Evolutionary conservation across 2,113 vertebrate species (phyloP), one percentile per base, ranked within the genome.

Genomic region (Chlorodrepanis virens): DNA sequence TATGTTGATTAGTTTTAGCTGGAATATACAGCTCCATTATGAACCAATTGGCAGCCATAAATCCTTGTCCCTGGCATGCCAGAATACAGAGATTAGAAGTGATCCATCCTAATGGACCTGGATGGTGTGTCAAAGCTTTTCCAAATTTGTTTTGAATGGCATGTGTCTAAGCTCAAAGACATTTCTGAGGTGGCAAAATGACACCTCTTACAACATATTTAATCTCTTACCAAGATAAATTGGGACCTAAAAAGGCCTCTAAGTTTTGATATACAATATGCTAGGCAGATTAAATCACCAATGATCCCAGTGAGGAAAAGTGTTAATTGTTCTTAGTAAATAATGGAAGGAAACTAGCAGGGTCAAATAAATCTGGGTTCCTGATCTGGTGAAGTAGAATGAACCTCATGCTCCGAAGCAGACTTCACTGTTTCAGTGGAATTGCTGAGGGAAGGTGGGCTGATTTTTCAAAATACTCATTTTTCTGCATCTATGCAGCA

Each of bases 161-260:
- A 60, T 14, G 28, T 40, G 50, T 68, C 75, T 91, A 80, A 90
- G 28, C n/a, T 71, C 57, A 88, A 68, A 94, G n/a, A 64, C 44
- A 42, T 93, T 75, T 90, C 44, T 82, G 67, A 92, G n/a, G 60
- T 64, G 56, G 64, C 39, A 95, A 89, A 95, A 90, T 84, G 29
- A 84, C 78, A 18, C 64, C 56, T 89, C 11, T 90, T n/a, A 77
- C 24, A 77, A 56, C 9, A 27, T 68, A 60, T 63, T 89, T 88
- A 52, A 83, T 93, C 72, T 81, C 24, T 71, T 78, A 57, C 12
- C 11, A 78, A 68, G 68, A 78, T 23, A 80, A 67, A 63, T 29
- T 76, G 27, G 28, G 44, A 61, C 20, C 24, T 50, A 61, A 83
- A 93, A 93, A 50, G 8, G 19, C 67, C 33, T 88, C 9, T 59